Evolutionary conservation across 1,140 invertebrate species (phyloP).

Genomic region (Solen grandis): DNA sequence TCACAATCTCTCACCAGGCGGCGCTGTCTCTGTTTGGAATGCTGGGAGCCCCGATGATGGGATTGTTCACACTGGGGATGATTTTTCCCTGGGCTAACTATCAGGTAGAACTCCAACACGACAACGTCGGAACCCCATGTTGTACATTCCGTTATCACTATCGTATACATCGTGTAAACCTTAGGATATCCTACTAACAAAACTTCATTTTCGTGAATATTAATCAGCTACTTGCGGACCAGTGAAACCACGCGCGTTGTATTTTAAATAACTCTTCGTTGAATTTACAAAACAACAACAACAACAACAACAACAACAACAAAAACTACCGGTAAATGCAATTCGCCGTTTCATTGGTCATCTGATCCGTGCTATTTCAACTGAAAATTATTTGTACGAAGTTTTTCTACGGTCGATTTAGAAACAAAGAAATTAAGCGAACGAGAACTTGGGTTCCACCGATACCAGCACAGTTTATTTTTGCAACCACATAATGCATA

Average conservation of each 20-base stretch:
- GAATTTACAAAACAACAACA: too few species aligned
- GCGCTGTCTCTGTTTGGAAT: conserved; percentile 78
- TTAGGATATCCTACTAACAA: background rate
- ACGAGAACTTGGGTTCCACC: too few species aligned
- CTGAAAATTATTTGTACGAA: too few species aligned
- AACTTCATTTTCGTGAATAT: background rate
- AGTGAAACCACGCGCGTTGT: too few species aligned
- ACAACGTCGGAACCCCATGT: too few species aligned
- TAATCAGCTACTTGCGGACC: too few species aligned
- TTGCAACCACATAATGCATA: background rate
- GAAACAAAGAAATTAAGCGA: too few species aligned
- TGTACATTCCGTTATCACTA: too few species aligned
- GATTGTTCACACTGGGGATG: conserved; percentile 78
- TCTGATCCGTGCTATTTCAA: too few species aligned
- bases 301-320: background rate
- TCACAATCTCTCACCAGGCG: conserved; percentile 84
- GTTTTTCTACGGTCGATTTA: too few species aligned
- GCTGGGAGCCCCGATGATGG: conserved; percentile 75
- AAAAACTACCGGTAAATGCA: background rate
- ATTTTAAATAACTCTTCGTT: too few species aligned
- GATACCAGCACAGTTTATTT: background rate
- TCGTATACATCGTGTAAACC: too few species aligned
- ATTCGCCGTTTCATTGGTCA: background rate
- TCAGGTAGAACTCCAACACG: conserved; percentile 55
- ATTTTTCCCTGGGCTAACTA: conserved; percentile 78